Percentiles rank a stretch among this genome's conserved stretches.
Conservation (phyloP, 2,797 vertebrate genomes). For the Babyrousa celebensis region DNA sequence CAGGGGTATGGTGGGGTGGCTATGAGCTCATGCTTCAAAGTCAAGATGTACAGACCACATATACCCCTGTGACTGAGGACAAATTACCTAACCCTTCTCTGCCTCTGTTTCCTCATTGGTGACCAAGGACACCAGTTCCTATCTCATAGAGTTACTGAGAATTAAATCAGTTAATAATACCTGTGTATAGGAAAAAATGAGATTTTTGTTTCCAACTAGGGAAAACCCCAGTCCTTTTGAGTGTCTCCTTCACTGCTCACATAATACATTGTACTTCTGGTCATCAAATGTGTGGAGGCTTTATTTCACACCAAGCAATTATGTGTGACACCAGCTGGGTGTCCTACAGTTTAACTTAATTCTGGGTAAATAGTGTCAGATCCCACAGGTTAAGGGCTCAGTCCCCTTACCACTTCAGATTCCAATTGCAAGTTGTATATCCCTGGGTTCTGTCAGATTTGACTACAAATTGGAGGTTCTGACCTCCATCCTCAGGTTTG, state of each 20-base stretch:
- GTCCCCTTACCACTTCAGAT: background rate
- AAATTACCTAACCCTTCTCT: background rate
- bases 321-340: background rate
- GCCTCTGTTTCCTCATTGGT: background rate
- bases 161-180: background rate
- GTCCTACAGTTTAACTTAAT: background rate
- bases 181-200: background rate
- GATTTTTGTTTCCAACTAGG: background rate
- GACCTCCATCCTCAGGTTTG: background rate
- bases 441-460: background rate
- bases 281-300: background rate
- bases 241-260: background rate
- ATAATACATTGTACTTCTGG: background rate
- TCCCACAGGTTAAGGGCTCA: background rate
- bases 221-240: background rate
- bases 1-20: accelerated
- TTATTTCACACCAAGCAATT: background rate
- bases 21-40: background rate
- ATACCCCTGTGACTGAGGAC: background rate
- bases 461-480: background rate
- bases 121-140: background rate
- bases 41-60: background rate
- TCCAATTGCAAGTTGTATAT: background rate
- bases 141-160: background rate
- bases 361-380: background rate